Conservation (phyloP, 2,113 vertebrate genomes). For the Falco punctatus region DNA sequence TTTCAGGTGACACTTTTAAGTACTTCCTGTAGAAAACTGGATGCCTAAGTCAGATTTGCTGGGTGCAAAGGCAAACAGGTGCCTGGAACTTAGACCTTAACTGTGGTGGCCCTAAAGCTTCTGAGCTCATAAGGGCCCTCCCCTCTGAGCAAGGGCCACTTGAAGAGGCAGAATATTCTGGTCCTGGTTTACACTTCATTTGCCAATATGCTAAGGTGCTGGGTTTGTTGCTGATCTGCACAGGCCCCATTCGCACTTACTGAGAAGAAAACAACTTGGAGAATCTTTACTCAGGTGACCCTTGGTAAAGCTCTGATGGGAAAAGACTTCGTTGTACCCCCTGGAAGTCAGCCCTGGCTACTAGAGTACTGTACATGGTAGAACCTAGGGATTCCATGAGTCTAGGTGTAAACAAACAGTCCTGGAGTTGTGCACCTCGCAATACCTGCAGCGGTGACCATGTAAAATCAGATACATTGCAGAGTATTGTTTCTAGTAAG, state of each 20-base stretch:
- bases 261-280: background rate
- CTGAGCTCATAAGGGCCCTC: background rate
- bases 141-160: background rate
- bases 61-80: background rate
- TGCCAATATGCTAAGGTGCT: background rate
- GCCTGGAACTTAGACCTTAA: background rate
- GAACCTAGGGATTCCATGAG: background rate
- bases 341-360: background rate
- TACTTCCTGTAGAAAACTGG: background rate
- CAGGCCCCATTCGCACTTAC: fast-evolving
- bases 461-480: background rate
- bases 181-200: background rate
- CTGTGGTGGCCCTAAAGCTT: background rate
- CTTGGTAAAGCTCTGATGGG: background rate
- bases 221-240: background rate
- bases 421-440: background rate
- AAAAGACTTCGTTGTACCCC: background rate
- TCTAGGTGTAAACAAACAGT: background rate
- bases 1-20: background rate
- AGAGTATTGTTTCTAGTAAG: background rate
- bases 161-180: background rate
- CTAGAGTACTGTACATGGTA: background rate
- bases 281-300: background rate
- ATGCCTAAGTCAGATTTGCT: background rate
- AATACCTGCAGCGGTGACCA: background rate